Evolutionary conservation across 2,888 invertebrate species (phyloP).

Genomic region (Lasioglossum oenotherae): DNA sequence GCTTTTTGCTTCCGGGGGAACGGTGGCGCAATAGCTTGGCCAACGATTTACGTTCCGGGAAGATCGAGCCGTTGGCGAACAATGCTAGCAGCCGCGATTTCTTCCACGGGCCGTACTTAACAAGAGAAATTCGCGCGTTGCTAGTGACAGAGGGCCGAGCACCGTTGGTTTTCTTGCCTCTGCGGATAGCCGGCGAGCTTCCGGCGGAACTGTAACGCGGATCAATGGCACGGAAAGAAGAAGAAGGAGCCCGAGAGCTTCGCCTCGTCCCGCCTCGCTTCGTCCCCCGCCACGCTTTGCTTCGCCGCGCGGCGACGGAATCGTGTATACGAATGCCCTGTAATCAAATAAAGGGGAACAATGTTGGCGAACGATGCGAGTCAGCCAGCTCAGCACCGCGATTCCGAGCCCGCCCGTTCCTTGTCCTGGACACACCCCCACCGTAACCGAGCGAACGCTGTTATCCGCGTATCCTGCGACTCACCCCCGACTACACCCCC

Average conservation of each 20-base stretch:
- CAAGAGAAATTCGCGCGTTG: conserved; percentile 47
- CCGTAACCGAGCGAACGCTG: conserved; percentile 80
- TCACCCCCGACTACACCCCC: conserved; percentile 64
- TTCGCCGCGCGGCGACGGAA: conserved; percentile 73
- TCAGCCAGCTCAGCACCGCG: conserved; percentile 83
- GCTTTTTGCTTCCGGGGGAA: neutral
- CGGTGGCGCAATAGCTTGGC: neutral
- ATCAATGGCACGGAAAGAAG: conserved; percentile 77
- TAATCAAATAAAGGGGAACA: conserved; percentile 84
- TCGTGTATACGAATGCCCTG: conserved; percentile 83
- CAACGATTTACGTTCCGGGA: conserved; percentile 5
- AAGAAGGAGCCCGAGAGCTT: conserved; percentile 34
- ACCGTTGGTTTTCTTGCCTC: conserved; percentile 40
- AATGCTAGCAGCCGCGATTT: conserved; percentile 6
- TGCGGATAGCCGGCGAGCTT: conserved; percentile 17
- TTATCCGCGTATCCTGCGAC: conserved; percentile 72
- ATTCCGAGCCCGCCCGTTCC: conserved; percentile 84
- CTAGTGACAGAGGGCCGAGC: conserved; percentile 28
- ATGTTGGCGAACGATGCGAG: conserved; percentile 82
- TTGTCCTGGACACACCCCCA: conserved; percentile 84
- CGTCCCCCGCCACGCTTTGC: neutral
- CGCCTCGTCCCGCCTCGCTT: neutral
- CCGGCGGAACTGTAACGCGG: conserved; percentile 58
- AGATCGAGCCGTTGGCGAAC: conserved; percentile 9
- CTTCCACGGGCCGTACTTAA: conserved; percentile 16